These are phyloP conservation scores for Pilophorus perplexus DNA, from an alignment of 2,888 invertebrate genomes.

Conservation along the genomic window DNA sequence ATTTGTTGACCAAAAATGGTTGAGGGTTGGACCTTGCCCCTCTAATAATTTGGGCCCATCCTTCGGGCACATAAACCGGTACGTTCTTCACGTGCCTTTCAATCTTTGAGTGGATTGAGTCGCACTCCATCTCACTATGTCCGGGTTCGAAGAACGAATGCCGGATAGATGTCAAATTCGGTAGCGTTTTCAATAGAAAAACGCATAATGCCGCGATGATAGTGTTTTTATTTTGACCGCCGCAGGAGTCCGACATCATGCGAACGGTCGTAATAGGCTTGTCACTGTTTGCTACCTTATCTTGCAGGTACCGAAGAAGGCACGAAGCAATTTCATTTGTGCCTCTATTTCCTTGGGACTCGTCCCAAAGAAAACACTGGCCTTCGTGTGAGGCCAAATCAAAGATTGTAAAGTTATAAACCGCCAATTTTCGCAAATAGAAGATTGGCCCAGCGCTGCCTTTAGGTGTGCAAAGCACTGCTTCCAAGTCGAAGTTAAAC, in stretches of 20 bases:
- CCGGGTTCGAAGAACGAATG: conserved; percentile 16
- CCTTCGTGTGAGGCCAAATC: neutral
- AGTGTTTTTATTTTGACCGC: too few relatives aligned
- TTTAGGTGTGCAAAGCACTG: neutral
- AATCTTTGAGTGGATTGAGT: conserved; percentile 20
- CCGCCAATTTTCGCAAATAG: conserved; percentile 5
- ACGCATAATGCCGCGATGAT: neutral
- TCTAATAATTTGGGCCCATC: conserved; percentile 24
- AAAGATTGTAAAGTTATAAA: too few relatives aligned
- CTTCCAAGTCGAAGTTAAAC: conserved; percentile 8
- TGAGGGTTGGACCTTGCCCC: conserved; percentile 23
- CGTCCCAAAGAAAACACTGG: conserved; percentile 3
- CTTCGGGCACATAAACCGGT: conserved; percentile 13
- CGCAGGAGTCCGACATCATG: conserved; percentile 11
- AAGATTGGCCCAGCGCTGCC: conserved; percentile 7
- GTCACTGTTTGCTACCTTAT: conserved; percentile 6
- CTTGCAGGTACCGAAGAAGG: conserved; percentile 11
- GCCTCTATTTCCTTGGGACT: conserved; percentile 36
- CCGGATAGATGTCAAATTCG: too few relatives aligned
- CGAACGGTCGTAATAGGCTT: conserved; percentile 10
- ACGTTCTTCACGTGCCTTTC: conserved; percentile 16
- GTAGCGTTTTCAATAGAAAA: conserved; percentile 3
- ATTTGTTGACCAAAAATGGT: conserved; percentile 11
- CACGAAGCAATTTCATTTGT: conserved; percentile 45
- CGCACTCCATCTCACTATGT: conserved; percentile 21